Evolutionary conservation across 2,113 vertebrate species (phyloP).

Genomic region (Capricornis sumatraensis): DNA sequence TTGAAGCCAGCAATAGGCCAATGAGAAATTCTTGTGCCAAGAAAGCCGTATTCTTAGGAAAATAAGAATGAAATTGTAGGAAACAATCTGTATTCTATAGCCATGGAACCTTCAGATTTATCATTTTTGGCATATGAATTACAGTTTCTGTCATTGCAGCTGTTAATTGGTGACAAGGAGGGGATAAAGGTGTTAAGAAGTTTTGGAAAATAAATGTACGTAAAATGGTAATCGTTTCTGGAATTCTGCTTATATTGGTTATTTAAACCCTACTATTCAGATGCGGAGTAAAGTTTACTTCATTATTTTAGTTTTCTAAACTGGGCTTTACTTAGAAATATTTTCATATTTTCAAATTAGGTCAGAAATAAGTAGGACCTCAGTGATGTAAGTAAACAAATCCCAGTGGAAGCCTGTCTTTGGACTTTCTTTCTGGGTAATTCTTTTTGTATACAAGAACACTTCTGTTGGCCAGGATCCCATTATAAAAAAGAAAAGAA

Average conservation of each 20-base stretch:
- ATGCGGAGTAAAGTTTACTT: neutral
- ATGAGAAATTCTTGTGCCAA: neutral
- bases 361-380: neutral
- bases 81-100: conserved; percentile 38
- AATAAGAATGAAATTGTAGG: conserved; percentile 11
- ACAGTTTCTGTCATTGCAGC: conserved; percentile 17
- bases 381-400: neutral
- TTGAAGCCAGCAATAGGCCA: neutral
- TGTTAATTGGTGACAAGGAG: conserved; percentile 21
- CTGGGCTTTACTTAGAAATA: conserved; percentile 32
- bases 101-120: neutral
- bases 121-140: conserved; percentile 31
- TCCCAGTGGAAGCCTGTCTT: conserved; percentile 44
- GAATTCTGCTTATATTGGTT: neutral
- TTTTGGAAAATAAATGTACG: conserved; percentile 15
- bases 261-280: neutral
- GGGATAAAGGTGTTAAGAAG: neutral
- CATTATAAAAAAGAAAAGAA: neutral
- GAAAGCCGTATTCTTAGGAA: neutral
- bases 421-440: conserved; percentile 54
- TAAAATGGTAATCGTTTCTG: neutral
- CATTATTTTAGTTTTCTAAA: conserved; percentile 9
- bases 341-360: conserved; percentile 46
- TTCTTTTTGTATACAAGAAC: conserved; percentile 42
- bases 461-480: conserved; percentile 43